Evolutionary conservation across 1,140 invertebrate genomes (phyloP).

Genomic region (Sminthurinus signatus): DNA sequence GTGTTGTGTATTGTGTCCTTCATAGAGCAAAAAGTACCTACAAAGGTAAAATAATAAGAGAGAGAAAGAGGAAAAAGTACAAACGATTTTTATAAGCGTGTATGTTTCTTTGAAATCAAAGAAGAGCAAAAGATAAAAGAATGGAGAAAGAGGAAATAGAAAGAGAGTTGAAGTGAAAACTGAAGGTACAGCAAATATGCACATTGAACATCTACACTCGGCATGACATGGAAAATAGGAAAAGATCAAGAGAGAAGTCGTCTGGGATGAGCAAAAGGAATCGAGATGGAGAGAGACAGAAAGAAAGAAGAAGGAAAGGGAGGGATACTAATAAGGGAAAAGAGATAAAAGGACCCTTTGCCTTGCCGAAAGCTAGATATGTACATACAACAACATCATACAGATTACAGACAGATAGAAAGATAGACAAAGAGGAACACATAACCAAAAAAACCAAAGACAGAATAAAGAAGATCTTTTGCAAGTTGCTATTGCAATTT

Average conservation of each 20-base stretch:
- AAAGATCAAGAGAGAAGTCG: too few species aligned
- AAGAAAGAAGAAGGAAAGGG: constrained; percentile 17
- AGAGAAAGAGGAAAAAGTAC: constrained; percentile 14
- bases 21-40: background rate
- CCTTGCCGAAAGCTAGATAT: constrained; percentile 24
- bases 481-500: too few species aligned
- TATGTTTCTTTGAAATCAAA: constrained; percentile 29
- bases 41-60: constrained; percentile 10
- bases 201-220: too few species aligned
- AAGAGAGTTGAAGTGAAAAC: constrained; percentile 11
- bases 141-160: constrained; percentile 15
- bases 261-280: too few species aligned
- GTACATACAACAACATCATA: too few species aligned
- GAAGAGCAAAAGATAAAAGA: constrained; percentile 19
- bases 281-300: constrained; percentile 13
- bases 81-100: constrained; percentile 30
- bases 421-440: too few species aligned
- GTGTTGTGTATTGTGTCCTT: too few species aligned
- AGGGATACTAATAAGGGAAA: constrained; percentile 37
- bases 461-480: too few species aligned
- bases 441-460: too few species aligned
- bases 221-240: too few species aligned
- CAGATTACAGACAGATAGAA: background rate
- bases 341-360: constrained; percentile 27
- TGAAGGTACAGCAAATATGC: too few species aligned